Percentiles rank a stretch among this genome's conserved stretches.
phyloP scores from a whole-genome alignment of 2,888 invertebrate genomes.

The Chrysomela aeneicollis region DNA sequence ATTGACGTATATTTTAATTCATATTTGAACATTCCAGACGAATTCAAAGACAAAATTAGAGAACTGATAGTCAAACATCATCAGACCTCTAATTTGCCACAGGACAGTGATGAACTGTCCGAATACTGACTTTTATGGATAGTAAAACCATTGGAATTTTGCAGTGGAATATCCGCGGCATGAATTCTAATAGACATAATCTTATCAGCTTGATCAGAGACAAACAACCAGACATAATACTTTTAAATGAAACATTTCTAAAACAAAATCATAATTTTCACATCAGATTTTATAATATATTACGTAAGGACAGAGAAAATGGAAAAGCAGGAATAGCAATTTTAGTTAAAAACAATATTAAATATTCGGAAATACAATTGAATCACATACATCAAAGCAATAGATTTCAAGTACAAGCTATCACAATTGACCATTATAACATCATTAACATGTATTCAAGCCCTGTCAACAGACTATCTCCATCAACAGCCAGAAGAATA shows the following conservation, averaged over 20 bases:
- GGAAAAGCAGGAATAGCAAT: not conserved
- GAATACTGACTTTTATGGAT: no score
- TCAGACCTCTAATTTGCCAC: not conserved
- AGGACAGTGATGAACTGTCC: no score
- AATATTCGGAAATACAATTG: not conserved
- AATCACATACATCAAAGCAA: not conserved
- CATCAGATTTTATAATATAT: not conserved
- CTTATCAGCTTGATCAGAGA: not conserved
- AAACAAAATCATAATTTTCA: not conserved
- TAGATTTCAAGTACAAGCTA: not conserved
- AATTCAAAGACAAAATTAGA: no score
- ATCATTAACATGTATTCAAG: not conserved
- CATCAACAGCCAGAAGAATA: not conserved
- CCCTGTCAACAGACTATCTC: not conserved
- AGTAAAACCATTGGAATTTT: not conserved
- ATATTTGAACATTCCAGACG: no score
- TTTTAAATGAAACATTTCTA: not conserved
- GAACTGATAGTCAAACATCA: no score
- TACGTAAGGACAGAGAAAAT: not conserved
- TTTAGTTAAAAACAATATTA: not conserved
- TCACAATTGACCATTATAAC: not conserved
- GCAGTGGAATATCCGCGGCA: not conserved
- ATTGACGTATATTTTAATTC: no score
- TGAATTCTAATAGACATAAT: not conserved
- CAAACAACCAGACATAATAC: not conserved